Evolutionary conservation across 2,888 invertebrate genomes (phyloP).

Genomic region (Uropetala carovei): DNA sequence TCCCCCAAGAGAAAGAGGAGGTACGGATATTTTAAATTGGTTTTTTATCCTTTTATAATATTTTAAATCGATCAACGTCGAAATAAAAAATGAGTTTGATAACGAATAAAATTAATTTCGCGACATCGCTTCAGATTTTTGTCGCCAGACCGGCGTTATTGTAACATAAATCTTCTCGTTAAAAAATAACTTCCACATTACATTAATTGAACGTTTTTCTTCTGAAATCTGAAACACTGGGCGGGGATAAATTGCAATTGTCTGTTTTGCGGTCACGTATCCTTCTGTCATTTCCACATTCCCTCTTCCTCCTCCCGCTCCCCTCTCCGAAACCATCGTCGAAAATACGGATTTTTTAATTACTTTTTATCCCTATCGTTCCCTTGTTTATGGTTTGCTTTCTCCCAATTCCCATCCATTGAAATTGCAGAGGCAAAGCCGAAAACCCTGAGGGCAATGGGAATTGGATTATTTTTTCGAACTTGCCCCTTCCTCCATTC

Average conservation of each 20-base stretch:
- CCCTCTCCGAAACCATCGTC: neutral
- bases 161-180: neutral
- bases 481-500: neutral
- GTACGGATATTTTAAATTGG: neutral
- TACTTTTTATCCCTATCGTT: slow-evolving; percentile 53
- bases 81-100: too few species aligned
- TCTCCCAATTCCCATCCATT: slow-evolving; percentile 43
- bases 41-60: neutral
- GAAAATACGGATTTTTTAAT: slow-evolving; percentile 27
- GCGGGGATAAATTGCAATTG: neutral
- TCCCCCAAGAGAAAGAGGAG: too few species aligned
- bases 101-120: neutral
- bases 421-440: slow-evolving; percentile 29
- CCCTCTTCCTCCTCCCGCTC: neutral
- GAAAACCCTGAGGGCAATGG: slow-evolving; percentile 54
- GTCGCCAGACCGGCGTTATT: neutral
- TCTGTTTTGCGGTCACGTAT: neutral
- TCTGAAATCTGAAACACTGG: neutral
- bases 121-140: neutral
- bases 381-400: slow-evolving; percentile 49
- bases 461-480: slow-evolving; percentile 48
- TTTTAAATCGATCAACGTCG: neutral
- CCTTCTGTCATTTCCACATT: neutral
- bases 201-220: neutral
- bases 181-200: neutral